Percentiles rank a stretch among this genome's conserved stretches.
Evolutionary conservation across 2,797 vertebrate species (phyloP).

Genomic region (Morus bassanus): DNA sequence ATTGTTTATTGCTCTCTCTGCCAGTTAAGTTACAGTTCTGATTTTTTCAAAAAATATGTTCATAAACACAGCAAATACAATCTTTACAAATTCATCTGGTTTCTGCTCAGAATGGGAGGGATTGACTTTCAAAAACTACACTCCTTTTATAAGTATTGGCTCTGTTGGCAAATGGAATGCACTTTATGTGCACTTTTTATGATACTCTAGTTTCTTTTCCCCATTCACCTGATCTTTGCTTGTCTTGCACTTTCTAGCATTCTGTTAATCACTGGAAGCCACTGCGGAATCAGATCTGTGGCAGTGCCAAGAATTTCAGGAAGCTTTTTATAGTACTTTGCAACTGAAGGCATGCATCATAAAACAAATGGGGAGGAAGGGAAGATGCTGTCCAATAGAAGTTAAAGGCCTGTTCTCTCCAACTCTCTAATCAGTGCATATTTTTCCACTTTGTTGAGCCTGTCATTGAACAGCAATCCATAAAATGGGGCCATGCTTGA

Average conservation of each 20-base stretch:
- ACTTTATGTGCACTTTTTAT: slow-evolving; percentile 46
- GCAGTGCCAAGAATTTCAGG: slow-evolving; percentile 57
- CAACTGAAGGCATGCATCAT: slow-evolving; percentile 43
- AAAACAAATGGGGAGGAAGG: slow-evolving; percentile 6
- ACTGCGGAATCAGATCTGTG: slow-evolving; percentile 41
- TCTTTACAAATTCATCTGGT: slow-evolving; percentile 20
- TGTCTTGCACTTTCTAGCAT: slow-evolving; percentile 51
- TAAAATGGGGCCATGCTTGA: neutral
- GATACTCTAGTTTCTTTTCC: slow-evolving; percentile 36
- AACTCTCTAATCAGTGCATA: neutral
- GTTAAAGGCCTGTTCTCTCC: neutral
- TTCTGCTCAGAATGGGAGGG: slow-evolving; percentile 8
- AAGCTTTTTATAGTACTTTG: slow-evolving; percentile 54
- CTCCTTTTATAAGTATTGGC: slow-evolving; percentile 24
- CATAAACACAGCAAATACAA: neutral
- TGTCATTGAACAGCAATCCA: neutral
- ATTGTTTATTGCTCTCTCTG: neutral
- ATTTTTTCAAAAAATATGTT: neutral
- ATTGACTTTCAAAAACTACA: slow-evolving; percentile 13
- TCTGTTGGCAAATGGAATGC: neutral
- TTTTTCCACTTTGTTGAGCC: slow-evolving; percentile 36
- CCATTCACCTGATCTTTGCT: slow-evolving; percentile 63
- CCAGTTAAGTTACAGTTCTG: neutral
- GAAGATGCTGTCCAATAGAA: slow-evolving; percentile 12
- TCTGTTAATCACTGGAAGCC: slow-evolving; percentile 57